These are phyloP conservation scores for Neoascia interrupta DNA, from an alignment of 2,888 invertebrate genomes.

Conservation along the genomic window DNA sequence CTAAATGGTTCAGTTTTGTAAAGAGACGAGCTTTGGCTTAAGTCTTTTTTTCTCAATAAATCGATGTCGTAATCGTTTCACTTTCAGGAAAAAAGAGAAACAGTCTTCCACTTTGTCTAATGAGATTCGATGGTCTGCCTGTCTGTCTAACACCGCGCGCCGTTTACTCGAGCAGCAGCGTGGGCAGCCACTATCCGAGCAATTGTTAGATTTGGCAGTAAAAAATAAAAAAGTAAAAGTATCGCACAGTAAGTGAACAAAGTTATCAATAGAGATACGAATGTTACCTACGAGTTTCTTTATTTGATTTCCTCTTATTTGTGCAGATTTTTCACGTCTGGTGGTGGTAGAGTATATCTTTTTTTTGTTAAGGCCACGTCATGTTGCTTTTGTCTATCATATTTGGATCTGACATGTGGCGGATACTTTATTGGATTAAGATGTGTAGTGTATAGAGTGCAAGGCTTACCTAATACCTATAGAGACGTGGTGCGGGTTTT, in stretches of 20 bases:
- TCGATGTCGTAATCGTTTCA: conserved; percentile 29
- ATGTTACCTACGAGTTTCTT: conserved; percentile 4
- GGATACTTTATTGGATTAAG: conserved; percentile 7
- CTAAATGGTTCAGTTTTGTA: conserved; percentile 21
- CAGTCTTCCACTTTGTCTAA: conserved; percentile 1
- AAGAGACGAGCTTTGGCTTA: conserved; percentile 3
- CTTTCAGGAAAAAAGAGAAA: too few species aligned
- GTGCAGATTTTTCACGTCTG: conserved; percentile 2
- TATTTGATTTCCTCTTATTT: conserved; percentile 8
- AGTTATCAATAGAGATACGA: not conserved
- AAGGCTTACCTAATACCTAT: too few species aligned
- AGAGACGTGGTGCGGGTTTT: too few species aligned
- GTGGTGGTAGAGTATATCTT: too few species aligned
- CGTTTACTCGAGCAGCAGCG: not conserved
- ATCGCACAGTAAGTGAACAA: not conserved
- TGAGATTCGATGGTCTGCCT: too few species aligned
- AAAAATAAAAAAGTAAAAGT: conserved; percentile 9
- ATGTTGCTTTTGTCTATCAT: conserved; percentile 8
- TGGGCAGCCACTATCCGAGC: conserved; percentile 6
- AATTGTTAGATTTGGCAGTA: conserved; percentile 10
- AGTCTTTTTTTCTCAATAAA: too few species aligned
- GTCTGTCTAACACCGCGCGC: too few species aligned
- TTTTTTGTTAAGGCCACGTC: conserved; percentile 2
- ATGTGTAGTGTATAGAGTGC: not conserved
- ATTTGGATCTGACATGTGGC: conserved; percentile 9